A percentile compares a stretch with the other conserved stretches of the same genome.
Conservation (phyloP, 2,797 vertebrate genomes). For the Smutsia gigantea region DNA sequence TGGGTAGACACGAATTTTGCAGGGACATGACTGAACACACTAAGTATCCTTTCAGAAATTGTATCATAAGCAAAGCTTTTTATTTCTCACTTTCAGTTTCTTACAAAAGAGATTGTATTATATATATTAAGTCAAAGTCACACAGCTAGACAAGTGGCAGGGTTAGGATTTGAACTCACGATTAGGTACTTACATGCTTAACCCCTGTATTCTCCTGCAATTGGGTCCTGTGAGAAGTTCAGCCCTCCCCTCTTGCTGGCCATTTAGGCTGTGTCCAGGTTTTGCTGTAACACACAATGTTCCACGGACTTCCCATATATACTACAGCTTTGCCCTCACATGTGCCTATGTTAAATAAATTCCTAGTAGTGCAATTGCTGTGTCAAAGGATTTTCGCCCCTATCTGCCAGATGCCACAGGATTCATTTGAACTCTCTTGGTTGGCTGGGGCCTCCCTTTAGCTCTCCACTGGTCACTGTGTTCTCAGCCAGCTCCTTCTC, state of each 20-base stretch:
- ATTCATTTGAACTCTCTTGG: not conserved
- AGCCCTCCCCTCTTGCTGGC: not conserved
- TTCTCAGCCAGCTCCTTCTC: not conserved
- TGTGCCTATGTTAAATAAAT: not conserved
- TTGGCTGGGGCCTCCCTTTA: too few relatives aligned
- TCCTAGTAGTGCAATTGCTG: not conserved
- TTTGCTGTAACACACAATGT: not conserved
- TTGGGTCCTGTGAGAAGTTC: not conserved
- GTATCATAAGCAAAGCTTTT: too few relatives aligned
- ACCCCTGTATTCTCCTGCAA: not conserved
- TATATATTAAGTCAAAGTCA: too few relatives aligned
- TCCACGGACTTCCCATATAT: rapidly evolving
- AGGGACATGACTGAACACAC: too few relatives aligned
- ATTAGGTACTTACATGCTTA: too few relatives aligned
- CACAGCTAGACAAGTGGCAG: not conserved
- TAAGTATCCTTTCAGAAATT: too few relatives aligned
- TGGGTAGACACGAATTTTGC: too few relatives aligned
- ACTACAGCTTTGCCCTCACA: not conserved
- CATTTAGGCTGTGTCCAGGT: not conserved
- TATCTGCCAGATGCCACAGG: not conserved
- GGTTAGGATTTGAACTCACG: not conserved
- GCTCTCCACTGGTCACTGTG: not conserved
- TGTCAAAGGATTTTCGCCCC: not conserved
- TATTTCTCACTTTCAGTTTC: too few relatives aligned
- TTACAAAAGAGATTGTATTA: too few relatives aligned